Percentiles rank a stretch among this genome's conserved stretches.
phyloP scores from a whole-genome alignment of 2,797 vertebrate genomes.

The Heterohyrax brucei region DNA sequence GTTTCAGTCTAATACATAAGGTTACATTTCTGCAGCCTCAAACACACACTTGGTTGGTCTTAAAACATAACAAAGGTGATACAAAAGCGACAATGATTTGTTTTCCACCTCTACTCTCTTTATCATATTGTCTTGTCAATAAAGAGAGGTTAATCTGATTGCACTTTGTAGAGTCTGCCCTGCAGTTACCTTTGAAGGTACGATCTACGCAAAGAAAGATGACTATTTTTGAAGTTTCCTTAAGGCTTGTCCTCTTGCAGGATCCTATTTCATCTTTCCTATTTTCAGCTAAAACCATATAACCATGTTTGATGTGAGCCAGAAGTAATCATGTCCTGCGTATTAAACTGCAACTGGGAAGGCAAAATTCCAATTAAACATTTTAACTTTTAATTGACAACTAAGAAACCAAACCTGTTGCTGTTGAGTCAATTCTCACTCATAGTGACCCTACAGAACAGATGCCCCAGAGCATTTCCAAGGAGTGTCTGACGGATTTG shows the following conservation, averaged over 20 bases:
- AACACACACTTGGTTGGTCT: not conserved
- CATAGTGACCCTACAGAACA: too few species aligned
- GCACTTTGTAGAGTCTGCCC: not conserved
- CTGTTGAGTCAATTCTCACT: too few species aligned
- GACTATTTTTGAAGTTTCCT: not conserved
- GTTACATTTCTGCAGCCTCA: conserved; percentile 3
- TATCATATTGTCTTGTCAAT: conserved; percentile 4
- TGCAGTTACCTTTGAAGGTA: conserved; percentile 7
- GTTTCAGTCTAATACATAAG: not conserved
- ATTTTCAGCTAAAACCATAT: conserved; percentile 7
- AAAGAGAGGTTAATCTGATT: conserved; percentile 24
- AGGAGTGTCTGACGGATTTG: too few species aligned
- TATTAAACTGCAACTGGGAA: not conserved
- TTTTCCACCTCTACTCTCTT: not conserved
- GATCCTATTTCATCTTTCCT: not conserved
- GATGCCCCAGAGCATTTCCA: too few species aligned
- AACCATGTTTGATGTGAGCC: conserved; percentile 12
- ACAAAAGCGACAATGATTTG: not conserved
- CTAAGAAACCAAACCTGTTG: too few species aligned
- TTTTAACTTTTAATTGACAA: not conserved
- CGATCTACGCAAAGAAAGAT: conserved; percentile 30
- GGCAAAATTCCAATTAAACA: conserved; percentile 30
- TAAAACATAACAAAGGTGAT: conserved; percentile 39
- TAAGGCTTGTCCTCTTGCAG: not conserved
- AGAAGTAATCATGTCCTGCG: conserved; percentile 17